These are phyloP conservation scores for Margarornis squamiger DNA, from an alignment of 2,797 vertebrate genomes.

Conservation along the genomic window DNA sequence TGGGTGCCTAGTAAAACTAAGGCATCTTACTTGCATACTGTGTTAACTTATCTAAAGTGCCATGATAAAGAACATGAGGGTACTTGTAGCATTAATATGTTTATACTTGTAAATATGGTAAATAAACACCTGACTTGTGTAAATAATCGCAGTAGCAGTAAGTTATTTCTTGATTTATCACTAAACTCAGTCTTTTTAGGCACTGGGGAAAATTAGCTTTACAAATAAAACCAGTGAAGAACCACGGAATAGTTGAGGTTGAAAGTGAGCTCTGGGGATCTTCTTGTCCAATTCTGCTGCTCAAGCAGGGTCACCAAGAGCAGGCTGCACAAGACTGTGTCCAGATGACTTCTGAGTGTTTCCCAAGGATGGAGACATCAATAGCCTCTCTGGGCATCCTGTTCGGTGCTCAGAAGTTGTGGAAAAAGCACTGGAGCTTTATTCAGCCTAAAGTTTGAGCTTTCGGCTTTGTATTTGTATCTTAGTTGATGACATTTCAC, in stretches of 20 bases:
- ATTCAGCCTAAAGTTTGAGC: not conserved
- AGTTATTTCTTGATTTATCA: not conserved
- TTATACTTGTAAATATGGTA: conserved; percentile 18
- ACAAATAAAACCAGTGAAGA: not conserved
- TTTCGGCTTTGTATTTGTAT: not conserved
- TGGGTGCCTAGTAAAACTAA: not conserved
- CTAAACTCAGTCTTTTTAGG: not conserved
- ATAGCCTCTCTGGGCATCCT: not conserved
- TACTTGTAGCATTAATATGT: not conserved
- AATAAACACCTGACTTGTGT: conserved; percentile 15
- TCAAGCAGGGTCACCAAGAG: not conserved
- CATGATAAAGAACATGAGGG: not conserved
- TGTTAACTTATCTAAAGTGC: not conserved
- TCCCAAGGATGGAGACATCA: not conserved
- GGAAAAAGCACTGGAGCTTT: not conserved
- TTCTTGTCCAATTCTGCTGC: not conserved
- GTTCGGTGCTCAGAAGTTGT: not conserved
- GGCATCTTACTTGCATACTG: not conserved
- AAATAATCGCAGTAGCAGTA: not conserved
- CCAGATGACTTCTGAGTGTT: not conserved
- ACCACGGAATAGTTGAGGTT: not conserved
- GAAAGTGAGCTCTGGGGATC: not conserved
- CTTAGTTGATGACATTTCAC: not conserved
- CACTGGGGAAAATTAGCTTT: not conserved
- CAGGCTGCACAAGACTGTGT: not conserved